Conservation (phyloP, 2,113 vertebrate species). For the Cebus imitator region DNA sequence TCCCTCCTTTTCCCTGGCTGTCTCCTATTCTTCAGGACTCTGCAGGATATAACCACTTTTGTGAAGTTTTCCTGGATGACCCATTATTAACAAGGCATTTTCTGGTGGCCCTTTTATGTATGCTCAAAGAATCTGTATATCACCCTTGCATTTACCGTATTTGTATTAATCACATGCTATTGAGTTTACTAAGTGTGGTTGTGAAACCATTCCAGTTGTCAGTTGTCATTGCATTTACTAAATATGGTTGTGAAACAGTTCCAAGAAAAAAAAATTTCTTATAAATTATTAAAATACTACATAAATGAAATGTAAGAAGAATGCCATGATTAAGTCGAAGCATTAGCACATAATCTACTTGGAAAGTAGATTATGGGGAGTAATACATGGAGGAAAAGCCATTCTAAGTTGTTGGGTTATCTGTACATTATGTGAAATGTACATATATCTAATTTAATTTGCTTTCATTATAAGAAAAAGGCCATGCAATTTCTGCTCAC, state of each 20-base stretch:
- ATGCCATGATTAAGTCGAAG: not conserved
- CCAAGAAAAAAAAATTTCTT: no score
- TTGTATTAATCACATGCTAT: not conserved
- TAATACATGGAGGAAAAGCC: not conserved
- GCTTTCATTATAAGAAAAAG: not conserved
- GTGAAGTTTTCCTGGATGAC: not conserved
- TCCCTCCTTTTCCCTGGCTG: not conserved
- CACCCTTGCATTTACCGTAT: not conserved
- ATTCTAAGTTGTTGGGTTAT: not conserved
- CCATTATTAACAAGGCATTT: not conserved
- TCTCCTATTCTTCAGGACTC: not conserved
- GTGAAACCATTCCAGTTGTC: no score
- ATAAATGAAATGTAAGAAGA: not conserved
- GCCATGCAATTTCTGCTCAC: not conserved
- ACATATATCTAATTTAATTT: not conserved
- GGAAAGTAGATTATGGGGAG: not conserved
- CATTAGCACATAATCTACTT: not conserved
- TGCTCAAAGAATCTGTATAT: not conserved
- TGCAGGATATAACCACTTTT: fast-evolving
- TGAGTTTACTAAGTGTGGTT: not conserved
- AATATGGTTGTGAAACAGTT: not conserved
- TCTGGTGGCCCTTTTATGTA: not conserved
- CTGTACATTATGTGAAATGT: not conserved
- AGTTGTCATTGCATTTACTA: not conserved
- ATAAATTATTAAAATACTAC: no score